phyloP scores from a whole-genome alignment of 2,113 vertebrate genomes.

The Tupaia tana region DNA sequence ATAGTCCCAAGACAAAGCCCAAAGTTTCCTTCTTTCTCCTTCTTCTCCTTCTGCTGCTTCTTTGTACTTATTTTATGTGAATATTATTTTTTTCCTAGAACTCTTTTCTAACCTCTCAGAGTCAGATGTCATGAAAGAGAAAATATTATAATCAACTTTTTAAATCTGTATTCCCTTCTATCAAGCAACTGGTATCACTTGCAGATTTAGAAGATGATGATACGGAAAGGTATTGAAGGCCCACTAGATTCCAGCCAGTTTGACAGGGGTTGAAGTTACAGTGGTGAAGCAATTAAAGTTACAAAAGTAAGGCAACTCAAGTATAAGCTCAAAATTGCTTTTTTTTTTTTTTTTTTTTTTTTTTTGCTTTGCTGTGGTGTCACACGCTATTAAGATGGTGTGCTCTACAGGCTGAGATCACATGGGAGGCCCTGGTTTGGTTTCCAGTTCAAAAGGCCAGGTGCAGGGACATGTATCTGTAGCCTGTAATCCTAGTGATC shows the following conservation, averaged over 20 bases:
- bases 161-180: neutral
- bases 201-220: neutral
- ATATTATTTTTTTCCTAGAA: constrained; percentile 18
- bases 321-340: neutral
- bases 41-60: neutral
- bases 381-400: no score
- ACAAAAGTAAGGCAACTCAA: no score
- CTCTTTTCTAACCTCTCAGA: neutral
- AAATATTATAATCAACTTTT: constrained; percentile 33
- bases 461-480: no score
- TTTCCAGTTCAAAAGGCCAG: no score
- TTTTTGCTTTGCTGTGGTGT: no score
- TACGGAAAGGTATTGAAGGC: neutral
- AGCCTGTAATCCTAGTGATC: no score
- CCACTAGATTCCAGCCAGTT: neutral
- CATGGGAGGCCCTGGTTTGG: no score
- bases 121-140: neutral
- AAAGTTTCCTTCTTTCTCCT: neutral
- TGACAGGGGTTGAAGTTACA: neutral
- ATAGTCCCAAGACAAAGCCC: neutral
- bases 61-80: neutral
- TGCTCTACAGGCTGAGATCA: no score
- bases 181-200: neutral
- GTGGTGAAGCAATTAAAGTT: neutral
- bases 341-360: no score